phyloP scores from a whole-genome alignment of 1,140 invertebrate species.

The Monochamus saltuarius region DNA sequence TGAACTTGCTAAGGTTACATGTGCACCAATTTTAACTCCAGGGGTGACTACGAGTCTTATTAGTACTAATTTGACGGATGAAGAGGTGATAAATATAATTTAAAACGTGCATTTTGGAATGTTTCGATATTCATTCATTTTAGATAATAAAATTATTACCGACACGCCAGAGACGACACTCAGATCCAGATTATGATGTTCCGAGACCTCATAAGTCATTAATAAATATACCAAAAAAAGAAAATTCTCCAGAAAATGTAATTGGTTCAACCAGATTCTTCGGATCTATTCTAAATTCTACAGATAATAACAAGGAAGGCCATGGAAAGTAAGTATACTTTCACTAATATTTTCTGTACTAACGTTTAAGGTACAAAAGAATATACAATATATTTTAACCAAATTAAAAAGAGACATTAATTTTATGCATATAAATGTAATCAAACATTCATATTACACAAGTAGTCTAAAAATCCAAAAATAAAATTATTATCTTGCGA shows the following conservation, averaged over 20 bases:
- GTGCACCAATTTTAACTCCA: constrained; percentile 43
- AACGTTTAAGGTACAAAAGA: too few species aligned
- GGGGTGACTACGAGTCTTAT: constrained; percentile 43
- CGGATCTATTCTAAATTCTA: constrained; percentile 33
- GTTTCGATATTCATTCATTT: constrained; percentile 13
- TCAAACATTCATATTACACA: too few species aligned
- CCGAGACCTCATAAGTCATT: constrained; percentile 50
- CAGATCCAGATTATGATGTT: constrained; percentile 54
- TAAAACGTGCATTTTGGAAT: neutral
- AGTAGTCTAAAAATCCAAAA: too few species aligned
- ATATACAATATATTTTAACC: too few species aligned
- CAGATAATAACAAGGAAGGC: neutral
- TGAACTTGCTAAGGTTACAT: constrained; percentile 47
- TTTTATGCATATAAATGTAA: too few species aligned
- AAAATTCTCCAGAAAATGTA: constrained; percentile 28
- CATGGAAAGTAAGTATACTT: too few species aligned
- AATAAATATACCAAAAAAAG: constrained; percentile 29
- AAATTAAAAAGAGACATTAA: too few species aligned
- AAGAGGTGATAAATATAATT: constrained; percentile 35
- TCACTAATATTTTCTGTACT: too few species aligned
- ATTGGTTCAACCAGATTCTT: constrained; percentile 45
- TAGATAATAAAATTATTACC: constrained; percentile 42
- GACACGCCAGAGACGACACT: constrained; percentile 40
- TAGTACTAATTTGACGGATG: constrained; percentile 32
- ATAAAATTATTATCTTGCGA: too few species aligned